Base-by-base conservation (phyloP, 1,140 invertebrate species). In the Andricus grossulariae region DNA sequence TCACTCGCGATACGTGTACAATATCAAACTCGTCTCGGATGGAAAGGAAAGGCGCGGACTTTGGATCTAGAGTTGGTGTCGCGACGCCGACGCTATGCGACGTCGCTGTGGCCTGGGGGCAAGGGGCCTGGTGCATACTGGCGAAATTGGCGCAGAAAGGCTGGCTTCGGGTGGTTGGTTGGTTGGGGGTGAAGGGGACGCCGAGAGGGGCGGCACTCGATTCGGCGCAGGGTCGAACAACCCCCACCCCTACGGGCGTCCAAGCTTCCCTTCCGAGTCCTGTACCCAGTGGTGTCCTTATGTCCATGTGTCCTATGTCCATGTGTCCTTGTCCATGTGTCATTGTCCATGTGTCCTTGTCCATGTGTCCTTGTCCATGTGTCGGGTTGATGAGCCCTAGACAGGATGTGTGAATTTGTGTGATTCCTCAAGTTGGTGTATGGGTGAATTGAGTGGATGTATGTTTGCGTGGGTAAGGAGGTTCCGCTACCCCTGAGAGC, bases 151-250 rank as follows among this genome's bases (percentile, higher is more conserved):
- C 66, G 82, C 79, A 81, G 45, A 74, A 79, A 78, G 76, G 78
- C 82, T 55, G 80, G 78, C 80, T 79, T 50, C 74, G 57, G 54
- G 51, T 25, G 25, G 18, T 16, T n/a, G 45, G 79, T 74, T 39
- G 71, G 51, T 74, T 74, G 84, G 78, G 83, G 80, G 80, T 78
- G 82, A 78, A 81, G 74, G 70, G 73, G 80, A 80, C 80, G 80
- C 75, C 77, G 73, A 77, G 87, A 89, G 88, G 89, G 88, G 85
- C 85, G 87, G 72, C 77, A 76, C 73, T 77, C 82, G 82, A 86
- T 84, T 89, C 85, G 86, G 89, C 89, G 90, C 90, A 90, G 86
- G 88, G 87, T 86, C 86, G 81, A 83, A 79, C 86, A 87, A 87
- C 88, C 87, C 85, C 84, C 86, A 83, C 84, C 60, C 74, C 77